Evolutionary conservation across 1,140 invertebrate species (phyloP).

Genomic region (Aphelenchoides fujianensis): DNA sequence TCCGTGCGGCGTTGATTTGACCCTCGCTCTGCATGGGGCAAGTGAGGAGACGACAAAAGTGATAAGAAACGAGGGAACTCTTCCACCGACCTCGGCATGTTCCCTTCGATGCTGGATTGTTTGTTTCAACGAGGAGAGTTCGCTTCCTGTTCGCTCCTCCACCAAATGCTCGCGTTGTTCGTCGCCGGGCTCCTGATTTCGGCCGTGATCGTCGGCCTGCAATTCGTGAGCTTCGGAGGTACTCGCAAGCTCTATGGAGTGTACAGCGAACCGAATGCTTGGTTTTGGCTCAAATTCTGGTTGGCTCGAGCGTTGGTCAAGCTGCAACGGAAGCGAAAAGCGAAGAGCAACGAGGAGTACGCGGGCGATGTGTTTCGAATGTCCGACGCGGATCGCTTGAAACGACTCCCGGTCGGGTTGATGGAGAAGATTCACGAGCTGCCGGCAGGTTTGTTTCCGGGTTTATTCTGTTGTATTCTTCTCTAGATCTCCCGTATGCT

Average conservation of each 20-base stretch:
- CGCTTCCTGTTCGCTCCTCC: neutral
- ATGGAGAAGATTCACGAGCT: constrained; percentile 13
- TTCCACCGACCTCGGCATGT: neutral
- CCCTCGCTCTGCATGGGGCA: no score
- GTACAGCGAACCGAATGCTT: constrained; percentile 9
- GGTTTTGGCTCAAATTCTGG: constrained; percentile 22
- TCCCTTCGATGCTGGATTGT: neutral
- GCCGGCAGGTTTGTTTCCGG: constrained; percentile 1
- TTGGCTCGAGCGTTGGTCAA: neutral
- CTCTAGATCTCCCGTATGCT: constrained; percentile 15
- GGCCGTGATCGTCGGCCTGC: neutral
- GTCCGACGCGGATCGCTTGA: neutral
- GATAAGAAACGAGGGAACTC: constrained; percentile 2
- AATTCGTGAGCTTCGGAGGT: neutral
- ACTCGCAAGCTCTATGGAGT: constrained; percentile 15
- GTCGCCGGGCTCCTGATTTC: neutral
- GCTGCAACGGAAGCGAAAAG: constrained; percentile 6
- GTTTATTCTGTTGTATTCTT: neutral
- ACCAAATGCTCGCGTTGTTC: neutral
- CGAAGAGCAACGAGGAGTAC: constrained; percentile 12
- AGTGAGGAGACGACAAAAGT: no score
- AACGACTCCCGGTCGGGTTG: neutral
- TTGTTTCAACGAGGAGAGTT: no score
- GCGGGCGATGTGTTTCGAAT: constrained; percentile 18
- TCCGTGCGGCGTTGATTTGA: no score